A percentile compares a stretch with the other conserved stretches of the same genome.
Evolutionary conservation across 92 coral and sea anemone species (phyloP).

Genomic region (Phenganax marumi): DNA sequence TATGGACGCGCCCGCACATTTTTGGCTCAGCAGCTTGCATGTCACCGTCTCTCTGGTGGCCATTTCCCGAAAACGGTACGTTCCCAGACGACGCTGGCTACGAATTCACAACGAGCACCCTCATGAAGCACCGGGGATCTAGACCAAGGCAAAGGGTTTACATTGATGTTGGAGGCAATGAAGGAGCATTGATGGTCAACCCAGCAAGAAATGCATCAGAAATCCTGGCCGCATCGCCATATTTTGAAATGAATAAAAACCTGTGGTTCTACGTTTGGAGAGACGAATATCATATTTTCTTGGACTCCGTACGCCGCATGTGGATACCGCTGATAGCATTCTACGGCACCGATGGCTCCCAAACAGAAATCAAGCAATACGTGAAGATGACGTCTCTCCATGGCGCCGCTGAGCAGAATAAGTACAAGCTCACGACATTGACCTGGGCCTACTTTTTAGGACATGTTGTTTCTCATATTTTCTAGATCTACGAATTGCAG

Average conservation of each 20-base stretch:
- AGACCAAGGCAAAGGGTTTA: conserved; percentile 53
- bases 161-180: conserved; percentile 49
- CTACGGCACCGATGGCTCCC: conserved; percentile 57
- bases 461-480: too few relatives aligned
- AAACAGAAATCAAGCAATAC: neutral
- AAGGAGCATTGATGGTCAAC: conserved; percentile 40
- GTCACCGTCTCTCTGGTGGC: conserved; percentile 66
- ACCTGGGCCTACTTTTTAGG: too few relatives aligned
- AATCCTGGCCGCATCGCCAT: conserved; percentile 45
- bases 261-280: conserved; percentile 52
- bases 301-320: conserved; percentile 25
- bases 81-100: conserved; percentile 52
- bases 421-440: too few relatives aligned
- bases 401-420: too few relatives aligned
- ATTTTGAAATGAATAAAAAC: conserved; percentile 56
- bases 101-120: conserved; percentile 42
- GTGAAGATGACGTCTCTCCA: neutral
- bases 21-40: conserved; percentile 65
- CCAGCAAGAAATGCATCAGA: conserved; percentile 39
- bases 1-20: conserved; percentile 54
- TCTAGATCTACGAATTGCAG: too few relatives aligned
- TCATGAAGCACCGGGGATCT: conserved; percentile 36
- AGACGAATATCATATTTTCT: conserved; percentile 30
- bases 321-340: conserved; percentile 53
- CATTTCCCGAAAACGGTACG: conserved; percentile 48